phyloP scores from a whole-genome alignment of 1,140 invertebrate species.

The Parapsyche elsis region DNA sequence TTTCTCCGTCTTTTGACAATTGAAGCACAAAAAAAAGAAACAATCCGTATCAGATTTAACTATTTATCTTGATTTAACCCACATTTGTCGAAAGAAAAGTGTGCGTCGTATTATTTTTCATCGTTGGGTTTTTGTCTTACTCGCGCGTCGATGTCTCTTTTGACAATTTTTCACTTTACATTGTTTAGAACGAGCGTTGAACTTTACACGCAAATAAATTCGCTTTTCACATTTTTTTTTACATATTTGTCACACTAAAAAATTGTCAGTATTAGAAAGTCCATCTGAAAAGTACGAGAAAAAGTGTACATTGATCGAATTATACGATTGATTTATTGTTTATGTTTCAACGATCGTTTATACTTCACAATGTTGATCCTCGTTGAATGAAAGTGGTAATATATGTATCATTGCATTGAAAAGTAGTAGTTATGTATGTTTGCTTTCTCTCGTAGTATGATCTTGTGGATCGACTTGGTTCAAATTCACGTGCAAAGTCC shows the following conservation, averaged over 20 bases:
- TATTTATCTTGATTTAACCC: background rate
- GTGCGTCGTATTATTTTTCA: background rate
- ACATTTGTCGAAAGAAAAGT: background rate
- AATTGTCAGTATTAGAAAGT: background rate
- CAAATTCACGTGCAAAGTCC: background rate
- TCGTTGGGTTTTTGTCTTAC: background rate
- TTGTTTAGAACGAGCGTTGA: conserved; percentile 7
- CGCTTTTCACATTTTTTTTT: conserved; percentile 16
- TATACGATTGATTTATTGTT: too few species aligned
- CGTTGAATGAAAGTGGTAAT: background rate
- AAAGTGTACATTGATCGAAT: too few species aligned
- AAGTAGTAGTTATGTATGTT: background rate
- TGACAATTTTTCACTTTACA: background rate
- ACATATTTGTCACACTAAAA: background rate
- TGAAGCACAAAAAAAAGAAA: too few species aligned
- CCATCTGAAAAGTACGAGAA: background rate
- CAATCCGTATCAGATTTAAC: too few species aligned
- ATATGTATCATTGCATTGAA: background rate
- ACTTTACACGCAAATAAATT: conserved; percentile 20
- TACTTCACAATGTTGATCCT: background rate
- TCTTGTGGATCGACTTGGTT: too few species aligned
- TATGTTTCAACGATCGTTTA: too few species aligned
- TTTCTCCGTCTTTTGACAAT: conserved; percentile 1
- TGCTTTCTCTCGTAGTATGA: conserved; percentile 1
- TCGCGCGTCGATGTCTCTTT: conserved; percentile 23